These are phyloP conservation scores for Myiozetetes cayanensis DNA, from an alignment of 2,113 vertebrate genomes.

Conservation along the genomic window DNA sequence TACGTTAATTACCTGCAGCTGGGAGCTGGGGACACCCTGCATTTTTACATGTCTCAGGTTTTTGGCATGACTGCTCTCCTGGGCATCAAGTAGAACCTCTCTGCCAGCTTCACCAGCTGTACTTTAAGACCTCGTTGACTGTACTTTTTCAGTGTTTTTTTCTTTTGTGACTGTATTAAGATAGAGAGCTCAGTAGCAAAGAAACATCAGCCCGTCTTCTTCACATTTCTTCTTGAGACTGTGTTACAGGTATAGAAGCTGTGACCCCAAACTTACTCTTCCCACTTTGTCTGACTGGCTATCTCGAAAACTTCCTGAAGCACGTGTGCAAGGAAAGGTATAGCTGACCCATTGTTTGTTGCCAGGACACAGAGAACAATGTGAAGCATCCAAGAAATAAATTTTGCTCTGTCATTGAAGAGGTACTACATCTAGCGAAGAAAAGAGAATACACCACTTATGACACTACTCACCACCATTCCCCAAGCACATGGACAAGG, in stretches of 20 bases:
- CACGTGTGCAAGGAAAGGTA: neutral
- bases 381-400: neutral
- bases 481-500: fast-evolving
- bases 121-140: neutral
- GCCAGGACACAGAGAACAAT: neutral
- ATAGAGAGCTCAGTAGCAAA: neutral
- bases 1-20: neutral
- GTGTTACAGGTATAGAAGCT: neutral
- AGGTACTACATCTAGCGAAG: neutral
- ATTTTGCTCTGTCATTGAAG: neutral
- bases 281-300: neutral
- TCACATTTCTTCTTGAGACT: neutral
- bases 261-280: neutral
- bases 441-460: neutral
- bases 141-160: neutral
- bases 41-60: neutral
- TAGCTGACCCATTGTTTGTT: neutral
- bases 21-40: neutral
- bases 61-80: neutral
- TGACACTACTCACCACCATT: neutral
- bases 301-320: neutral
- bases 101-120: neutral
- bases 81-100: neutral
- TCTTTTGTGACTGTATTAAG: neutral
- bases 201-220: neutral